These are phyloP conservation scores for Tenrec ecaudatus DNA, from an alignment of 2,113 vertebrate genomes.

Conservation along the genomic window DNA sequence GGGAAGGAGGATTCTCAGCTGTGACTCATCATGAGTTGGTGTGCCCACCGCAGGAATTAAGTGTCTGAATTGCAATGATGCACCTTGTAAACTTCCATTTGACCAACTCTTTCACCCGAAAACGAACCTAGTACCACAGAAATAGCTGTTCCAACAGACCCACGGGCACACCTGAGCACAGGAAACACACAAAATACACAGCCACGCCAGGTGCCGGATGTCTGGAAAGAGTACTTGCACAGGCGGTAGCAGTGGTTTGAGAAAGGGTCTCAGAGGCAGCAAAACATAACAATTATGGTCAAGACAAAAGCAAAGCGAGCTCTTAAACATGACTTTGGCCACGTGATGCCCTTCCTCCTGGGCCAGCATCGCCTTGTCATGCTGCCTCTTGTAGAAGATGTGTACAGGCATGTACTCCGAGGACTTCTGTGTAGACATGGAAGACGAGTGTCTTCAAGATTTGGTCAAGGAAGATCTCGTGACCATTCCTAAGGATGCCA, in stretches of 20 bases:
- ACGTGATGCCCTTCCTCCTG: not conserved
- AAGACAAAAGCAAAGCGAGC: not conserved
- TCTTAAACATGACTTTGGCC: not conserved
- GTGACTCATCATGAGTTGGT: constrained; percentile 59
- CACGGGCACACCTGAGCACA: not conserved
- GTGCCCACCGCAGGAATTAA: constrained; percentile 37
- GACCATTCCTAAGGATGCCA: not conserved
- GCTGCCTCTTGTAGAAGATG: not conserved
- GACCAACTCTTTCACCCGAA: constrained; percentile 42
- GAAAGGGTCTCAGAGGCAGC: not conserved
- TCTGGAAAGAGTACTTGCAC: not conserved
- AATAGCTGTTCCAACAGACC: not conserved
- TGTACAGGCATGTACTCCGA: not conserved
- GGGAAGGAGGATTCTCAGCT: constrained; percentile 7
- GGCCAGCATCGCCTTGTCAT: not conserved
- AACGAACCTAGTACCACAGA: not conserved
- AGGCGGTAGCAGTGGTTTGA: not conserved
- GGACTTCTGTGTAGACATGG: not conserved
- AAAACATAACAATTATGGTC: not conserved
- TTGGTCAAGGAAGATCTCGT: not conserved
- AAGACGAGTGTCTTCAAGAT: not conserved
- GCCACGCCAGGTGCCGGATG: not conserved
- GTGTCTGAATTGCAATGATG: constrained; percentile 77
- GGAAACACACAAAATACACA: not conserved
- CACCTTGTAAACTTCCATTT: constrained; percentile 50